phyloP scores from a whole-genome alignment of 2,113 vertebrate species.

The Chlorodrepanis virens region DNA sequence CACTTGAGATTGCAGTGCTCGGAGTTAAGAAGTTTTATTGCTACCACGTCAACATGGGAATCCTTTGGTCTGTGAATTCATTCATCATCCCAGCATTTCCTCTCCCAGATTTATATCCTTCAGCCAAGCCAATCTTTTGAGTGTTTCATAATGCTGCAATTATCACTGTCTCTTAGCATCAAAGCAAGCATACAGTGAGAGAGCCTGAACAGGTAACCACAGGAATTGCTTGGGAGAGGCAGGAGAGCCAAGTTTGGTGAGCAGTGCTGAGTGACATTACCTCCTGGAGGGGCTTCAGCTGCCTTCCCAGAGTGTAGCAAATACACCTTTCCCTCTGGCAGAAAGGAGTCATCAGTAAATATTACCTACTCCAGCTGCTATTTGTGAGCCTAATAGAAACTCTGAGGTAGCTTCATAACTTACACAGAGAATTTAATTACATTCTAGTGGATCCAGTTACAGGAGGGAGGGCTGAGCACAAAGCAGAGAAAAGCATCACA shows the following conservation, averaged over 20 bases:
- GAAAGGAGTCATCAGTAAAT: not conserved
- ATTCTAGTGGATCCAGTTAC: not conserved
- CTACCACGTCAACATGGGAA: not conserved
- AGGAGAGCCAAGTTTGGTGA: not conserved
- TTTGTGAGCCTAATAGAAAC: not conserved
- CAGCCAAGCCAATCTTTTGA: not conserved
- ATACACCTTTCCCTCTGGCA: conserved; percentile 3
- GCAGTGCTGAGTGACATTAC: not conserved
- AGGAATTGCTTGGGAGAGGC: not conserved
- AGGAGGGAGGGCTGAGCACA: not conserved
- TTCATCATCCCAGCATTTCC: not conserved
- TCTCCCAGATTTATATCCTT: not conserved
- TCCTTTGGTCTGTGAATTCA: conserved; percentile 6
- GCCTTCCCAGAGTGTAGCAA: not conserved
- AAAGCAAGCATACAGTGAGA: not conserved
- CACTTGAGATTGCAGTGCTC: not conserved
- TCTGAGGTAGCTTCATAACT: not conserved
- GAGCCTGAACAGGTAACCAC: not conserved
- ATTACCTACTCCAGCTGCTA: not conserved
- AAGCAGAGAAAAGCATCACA: not conserved
- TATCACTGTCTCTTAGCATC: not conserved
- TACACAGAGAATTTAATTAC: not conserved
- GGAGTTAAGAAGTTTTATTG: not conserved
- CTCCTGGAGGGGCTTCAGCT: not conserved
- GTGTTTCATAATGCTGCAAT: conserved; percentile 21